These are phyloP conservation scores for Antigone vipio DNA, from an alignment of 2,113 vertebrate genomes.

Conservation along the genomic window DNA sequence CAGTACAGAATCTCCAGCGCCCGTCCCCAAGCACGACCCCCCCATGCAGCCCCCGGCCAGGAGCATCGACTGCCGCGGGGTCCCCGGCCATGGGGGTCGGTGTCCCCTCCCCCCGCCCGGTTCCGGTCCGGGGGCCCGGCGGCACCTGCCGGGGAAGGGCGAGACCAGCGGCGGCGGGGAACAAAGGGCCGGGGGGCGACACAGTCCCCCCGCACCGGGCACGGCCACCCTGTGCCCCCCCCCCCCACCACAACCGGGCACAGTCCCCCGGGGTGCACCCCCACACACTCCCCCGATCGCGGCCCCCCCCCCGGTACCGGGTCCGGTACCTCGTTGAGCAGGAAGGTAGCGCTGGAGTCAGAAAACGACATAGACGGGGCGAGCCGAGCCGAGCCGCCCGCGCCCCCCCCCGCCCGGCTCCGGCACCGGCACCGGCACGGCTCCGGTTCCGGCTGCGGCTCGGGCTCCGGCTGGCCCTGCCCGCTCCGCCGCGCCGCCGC, in stretches of 20 bases:
- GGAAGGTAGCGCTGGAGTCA: slow-evolving; percentile 80
- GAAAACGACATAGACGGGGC: slow-evolving; percentile 77
- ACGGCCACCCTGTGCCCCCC: too few species aligned
- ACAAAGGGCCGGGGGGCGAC: slow-evolving; percentile 40
- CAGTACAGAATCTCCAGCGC: not conserved
- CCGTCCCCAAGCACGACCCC: not conserved
- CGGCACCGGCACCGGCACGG: not conserved
- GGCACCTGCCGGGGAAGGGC: not conserved
- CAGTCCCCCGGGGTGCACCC: not conserved
- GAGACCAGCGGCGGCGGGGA: not conserved
- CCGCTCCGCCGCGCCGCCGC: not conserved
- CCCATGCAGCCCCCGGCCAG: not conserved
- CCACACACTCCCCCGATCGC: too few species aligned
- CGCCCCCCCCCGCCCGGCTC: not conserved
- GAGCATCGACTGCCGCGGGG: too few species aligned
- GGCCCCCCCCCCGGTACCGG: not conserved
- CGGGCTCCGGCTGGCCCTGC: not conserved
- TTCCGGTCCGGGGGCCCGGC: not conserved
- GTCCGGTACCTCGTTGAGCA: slow-evolving; percentile 77
- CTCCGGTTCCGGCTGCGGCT: not conserved
- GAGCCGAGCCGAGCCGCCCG: slow-evolving; percentile 27
- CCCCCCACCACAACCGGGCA: not conserved
- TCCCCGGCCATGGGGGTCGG: not conserved
- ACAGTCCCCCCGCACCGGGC: not conserved
- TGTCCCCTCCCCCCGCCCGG: not conserved